Evolutionary conservation across 2,888 invertebrate species (phyloP), one percentile per base, ranked within the genome.

Genomic region (Philonicus albiceps): DNA sequence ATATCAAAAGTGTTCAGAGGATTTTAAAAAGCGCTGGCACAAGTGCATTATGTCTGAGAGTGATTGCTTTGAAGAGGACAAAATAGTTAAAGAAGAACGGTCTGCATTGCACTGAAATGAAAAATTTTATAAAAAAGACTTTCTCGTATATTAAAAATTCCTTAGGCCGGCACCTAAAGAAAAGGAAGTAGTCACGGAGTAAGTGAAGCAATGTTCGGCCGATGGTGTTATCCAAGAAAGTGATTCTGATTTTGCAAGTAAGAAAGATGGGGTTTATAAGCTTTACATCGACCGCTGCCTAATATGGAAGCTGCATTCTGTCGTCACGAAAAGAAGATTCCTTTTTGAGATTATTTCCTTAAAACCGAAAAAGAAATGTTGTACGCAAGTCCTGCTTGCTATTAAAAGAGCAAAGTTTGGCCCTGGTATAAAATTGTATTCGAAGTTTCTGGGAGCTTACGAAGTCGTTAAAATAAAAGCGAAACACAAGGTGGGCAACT

Each of bases 151-250:
- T 27, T 87, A 89, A 43, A 76, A 88, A 37, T 89, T 89, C 0
- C 85, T 90, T 74, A 86, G 90, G 72, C 86, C 90, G 31, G 87
- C 90, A 0, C 85, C 81, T 0, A n/a, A 49, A 5, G 90, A 90
- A 81, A 89, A 89, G 31, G 64, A 87, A 2, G 87, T 88, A 78
- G 90, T 91, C 34, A 34, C 0, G 88, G 90, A 19, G 73, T 11
- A 90, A 88, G 87, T 91, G n/a, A 78, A 88, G 2, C 81, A 86
- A 34, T 91, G 91, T 90, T 22, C 90, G 13, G 72, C 88, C 1
- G 87, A 90, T 13, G 78, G 88, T n/a, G 87, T 87, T 30, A 83
- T 87, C 16, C n/a, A 74, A 37, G 78, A 37, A 53, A 88, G 83
- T 86, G 85, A 13, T 75, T 89, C 89, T 0, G 81, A 88, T 11